A percentile compares a stretch with the other conserved stretches of the same genome.
Conservation (phyloP, 1,140 invertebrate species). For the Ips nitidus region DNA sequence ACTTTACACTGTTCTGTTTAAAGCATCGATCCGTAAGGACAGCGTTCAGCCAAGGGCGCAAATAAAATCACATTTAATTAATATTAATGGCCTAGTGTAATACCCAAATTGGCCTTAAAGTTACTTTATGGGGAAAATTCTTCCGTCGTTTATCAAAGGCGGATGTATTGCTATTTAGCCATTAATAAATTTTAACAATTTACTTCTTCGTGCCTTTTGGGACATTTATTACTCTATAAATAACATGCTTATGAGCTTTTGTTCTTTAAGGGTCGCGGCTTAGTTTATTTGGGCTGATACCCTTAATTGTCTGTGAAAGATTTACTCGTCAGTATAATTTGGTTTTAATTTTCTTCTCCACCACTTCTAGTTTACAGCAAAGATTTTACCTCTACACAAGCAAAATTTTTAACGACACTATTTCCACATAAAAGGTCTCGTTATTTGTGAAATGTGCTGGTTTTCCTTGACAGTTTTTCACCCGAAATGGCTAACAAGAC, state of each 20-base stretch:
- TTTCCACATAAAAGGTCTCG: no score
- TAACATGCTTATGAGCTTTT: constrained; percentile 36
- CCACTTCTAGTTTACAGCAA: no score
- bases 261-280: constrained; percentile 18
- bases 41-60: constrained; percentile 30
- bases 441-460: no score
- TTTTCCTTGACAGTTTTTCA: no score
- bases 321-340: no score
- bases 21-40: constrained; percentile 23
- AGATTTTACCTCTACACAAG: no score
- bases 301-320: constrained; percentile 21
- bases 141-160: constrained; percentile 36
- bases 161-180: constrained; percentile 33
- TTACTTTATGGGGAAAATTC: constrained; percentile 40
- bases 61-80: constrained; percentile 39
- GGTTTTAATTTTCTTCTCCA: no score
- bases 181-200: constrained; percentile 37
- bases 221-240: constrained; percentile 39
- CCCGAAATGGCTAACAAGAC: no score
- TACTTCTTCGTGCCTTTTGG: constrained; percentile 33
- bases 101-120: constrained; percentile 40
- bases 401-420: no score
- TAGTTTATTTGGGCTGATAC: constrained; percentile 5
- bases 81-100: constrained; percentile 37
- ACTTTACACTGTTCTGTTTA: constrained; percentile 23